Evolutionary conservation across 2,797 vertebrate genomes (phyloP).

Genomic region (Sandelia bainsii): DNA sequence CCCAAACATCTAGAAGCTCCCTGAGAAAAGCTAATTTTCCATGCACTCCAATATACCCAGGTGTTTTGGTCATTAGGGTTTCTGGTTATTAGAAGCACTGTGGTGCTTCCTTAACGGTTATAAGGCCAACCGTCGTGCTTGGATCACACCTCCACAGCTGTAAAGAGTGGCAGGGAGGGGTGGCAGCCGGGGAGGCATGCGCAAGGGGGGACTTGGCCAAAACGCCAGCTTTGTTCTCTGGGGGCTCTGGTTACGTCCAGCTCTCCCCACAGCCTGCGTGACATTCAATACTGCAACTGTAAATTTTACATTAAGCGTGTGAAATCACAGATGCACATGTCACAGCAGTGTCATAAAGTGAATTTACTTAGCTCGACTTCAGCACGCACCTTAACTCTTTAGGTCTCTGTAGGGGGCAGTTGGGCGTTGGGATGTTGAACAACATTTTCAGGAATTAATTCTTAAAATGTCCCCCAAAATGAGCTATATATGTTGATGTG

Average conservation of each 20-base stretch:
- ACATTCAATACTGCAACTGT: constrained; percentile 89
- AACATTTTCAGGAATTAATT: constrained; percentile 77
- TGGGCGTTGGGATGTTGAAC: constrained; percentile 37
- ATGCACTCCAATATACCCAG: constrained; percentile 71
- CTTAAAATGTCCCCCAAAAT: constrained; percentile 55
- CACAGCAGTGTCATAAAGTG: constrained; percentile 86
- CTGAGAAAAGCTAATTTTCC: constrained; percentile 63
- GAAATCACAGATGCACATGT: constrained; percentile 93
- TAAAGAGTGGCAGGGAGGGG: constrained; percentile 84
- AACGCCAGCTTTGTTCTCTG: constrained; percentile 89
- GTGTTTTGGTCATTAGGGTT: constrained; percentile 86
- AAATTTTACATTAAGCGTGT: constrained; percentile 89
- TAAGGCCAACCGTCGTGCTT: constrained; percentile 84
- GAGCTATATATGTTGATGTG: constrained; percentile 36
- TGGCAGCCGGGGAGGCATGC: constrained; percentile 86
- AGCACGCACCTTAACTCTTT: constrained; percentile 79
- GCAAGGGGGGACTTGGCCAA: constrained; percentile 82
- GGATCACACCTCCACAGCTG: constrained; percentile 88
- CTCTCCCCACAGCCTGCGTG: constrained; percentile 80
- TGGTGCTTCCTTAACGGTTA: constrained; percentile 80
- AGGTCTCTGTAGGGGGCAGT: constrained; percentile 66
- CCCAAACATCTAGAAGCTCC: constrained; percentile 46
- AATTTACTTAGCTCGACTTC: constrained; percentile 85
- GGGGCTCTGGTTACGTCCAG: constrained; percentile 89
- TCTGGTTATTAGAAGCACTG: constrained; percentile 71